Conservation (phyloP, 35 echinoderm and acorn worm genomes). For the Amphiura filiformis region DNA sequence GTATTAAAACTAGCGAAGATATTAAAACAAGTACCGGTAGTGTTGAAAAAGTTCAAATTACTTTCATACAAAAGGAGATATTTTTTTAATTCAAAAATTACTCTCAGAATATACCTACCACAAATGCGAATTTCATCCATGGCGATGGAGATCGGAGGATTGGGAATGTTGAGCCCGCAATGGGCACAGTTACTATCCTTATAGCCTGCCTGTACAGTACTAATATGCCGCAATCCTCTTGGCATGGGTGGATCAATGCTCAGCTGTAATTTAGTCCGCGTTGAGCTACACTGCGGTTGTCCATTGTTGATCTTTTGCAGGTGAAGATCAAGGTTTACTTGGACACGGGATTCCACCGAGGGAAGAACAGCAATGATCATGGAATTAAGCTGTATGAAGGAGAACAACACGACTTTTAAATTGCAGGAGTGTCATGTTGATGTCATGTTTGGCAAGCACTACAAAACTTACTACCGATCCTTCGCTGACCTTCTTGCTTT, state of each 20-base stretch:
- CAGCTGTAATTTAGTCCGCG: background rate
- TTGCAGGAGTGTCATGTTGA: background rate
- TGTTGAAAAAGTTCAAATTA: too few relatives aligned
- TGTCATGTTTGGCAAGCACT: background rate
- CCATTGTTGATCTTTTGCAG: background rate
- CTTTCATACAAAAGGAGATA: too few relatives aligned
- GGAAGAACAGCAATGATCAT: background rate
- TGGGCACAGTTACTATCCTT: slow-evolving; percentile 34
- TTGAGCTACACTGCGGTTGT: background rate
- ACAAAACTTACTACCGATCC: too few relatives aligned
- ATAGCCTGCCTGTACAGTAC: background rate
- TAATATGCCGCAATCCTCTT: background rate
- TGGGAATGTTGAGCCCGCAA: slow-evolving; percentile 11
- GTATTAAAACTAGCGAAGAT: too few relatives aligned
- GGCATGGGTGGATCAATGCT: background rate
- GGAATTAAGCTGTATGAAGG: background rate
- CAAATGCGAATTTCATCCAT: slow-evolving; percentile 1
- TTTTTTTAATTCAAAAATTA: too few relatives aligned
- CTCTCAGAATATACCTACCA: background rate
- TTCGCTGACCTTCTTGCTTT: too few relatives aligned
- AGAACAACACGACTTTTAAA: background rate
- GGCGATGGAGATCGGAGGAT: background rate
- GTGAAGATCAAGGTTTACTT: background rate
- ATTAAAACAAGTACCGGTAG: too few relatives aligned
- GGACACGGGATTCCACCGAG: background rate